phyloP scores from a whole-genome alignment of 2,888 invertebrate species.

The Linyphia triangularis region DNA sequence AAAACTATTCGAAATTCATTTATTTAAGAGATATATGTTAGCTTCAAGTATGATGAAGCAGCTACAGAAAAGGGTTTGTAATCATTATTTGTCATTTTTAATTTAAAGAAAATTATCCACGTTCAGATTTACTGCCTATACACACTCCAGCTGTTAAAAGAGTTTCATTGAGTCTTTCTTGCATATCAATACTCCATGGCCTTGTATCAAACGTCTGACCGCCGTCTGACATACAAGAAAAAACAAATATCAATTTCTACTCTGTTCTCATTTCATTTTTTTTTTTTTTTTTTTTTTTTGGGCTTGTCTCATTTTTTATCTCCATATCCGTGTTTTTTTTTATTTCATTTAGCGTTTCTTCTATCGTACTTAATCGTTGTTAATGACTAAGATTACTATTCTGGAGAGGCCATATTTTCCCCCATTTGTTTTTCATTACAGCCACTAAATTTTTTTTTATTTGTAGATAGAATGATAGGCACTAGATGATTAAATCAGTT shows the following conservation, averaged over 20 bases:
- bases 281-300: slow-evolving; percentile 32
- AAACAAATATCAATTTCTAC: slow-evolving; percentile 22
- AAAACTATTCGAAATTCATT: too few species aligned
- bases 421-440: not conserved
- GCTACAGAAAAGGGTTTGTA: not conserved
- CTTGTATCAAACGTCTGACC: slow-evolving; percentile 52
- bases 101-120: not conserved
- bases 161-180: not conserved
- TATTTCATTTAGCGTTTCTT: not conserved
- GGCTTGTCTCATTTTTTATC: slow-evolving; percentile 11
- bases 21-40: not conserved
- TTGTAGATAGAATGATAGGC: not conserved
- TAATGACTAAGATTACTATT: not conserved
- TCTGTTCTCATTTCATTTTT: not conserved
- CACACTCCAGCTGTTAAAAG: slow-evolving; percentile 28
- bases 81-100: not conserved
- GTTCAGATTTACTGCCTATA: not conserved
- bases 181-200: slow-evolving; percentile 11
- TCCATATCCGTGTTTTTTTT: not conserved
- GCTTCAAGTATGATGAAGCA: not conserved
- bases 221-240: slow-evolving; percentile 40
- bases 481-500: not conserved
- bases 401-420: not conserved
- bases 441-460: not conserved
- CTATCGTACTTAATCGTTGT: not conserved